Base-by-base conservation (phyloP, 2,888 invertebrate species). In the Trichacis sp. region DNA sequence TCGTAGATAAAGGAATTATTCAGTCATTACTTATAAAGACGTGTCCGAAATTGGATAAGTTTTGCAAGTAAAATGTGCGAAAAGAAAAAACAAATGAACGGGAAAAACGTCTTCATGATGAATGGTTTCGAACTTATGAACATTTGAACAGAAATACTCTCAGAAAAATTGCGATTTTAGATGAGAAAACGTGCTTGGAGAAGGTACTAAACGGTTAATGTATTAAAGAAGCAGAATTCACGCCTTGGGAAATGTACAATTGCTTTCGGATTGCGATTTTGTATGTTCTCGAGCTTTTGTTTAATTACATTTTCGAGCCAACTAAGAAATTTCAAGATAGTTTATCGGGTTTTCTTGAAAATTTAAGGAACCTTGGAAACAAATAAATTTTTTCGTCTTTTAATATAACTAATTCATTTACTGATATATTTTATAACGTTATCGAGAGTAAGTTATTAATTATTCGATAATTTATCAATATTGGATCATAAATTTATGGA, bases 131-230 rank as follows among this genome's bases (percentile, higher is more conserved):
- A 33, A 33, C 33, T 33, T n/a, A n/a, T 6, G 33, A 33, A 33
- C 33, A 33, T 33, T 33, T 33, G 33, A 33, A n/a, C 33, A n/a
- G 33, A 33, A 33, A 33, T n/a, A n/a, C n/a, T 6, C 33, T 2
- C 11, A n/a, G n/a, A 33, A 33, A 33, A 33, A 33, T 33, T 33
- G 33, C 33, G 33, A 33, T 33, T 9, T n/a, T 9, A 9, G 33
- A 33, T 33, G 33, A 33, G 33, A n/a, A 33, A 33, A 33, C 33
- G 33, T 33, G 33, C 33, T 33, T 33, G 33, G 33, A 33, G 33
- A n/a, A 33, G n/a, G 33, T n/a, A n/a, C 33, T 33, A 6, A 33
- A 33, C 33, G 33, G 6, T 33, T 33, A 33, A 33, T 33, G n/a
- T 33, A 33, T 33, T 33, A 33, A 33, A 33, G 33, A 6, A 33